phyloP scores from a whole-genome alignment of 1,140 invertebrate genomes.

The Apis dorsata region DNA sequence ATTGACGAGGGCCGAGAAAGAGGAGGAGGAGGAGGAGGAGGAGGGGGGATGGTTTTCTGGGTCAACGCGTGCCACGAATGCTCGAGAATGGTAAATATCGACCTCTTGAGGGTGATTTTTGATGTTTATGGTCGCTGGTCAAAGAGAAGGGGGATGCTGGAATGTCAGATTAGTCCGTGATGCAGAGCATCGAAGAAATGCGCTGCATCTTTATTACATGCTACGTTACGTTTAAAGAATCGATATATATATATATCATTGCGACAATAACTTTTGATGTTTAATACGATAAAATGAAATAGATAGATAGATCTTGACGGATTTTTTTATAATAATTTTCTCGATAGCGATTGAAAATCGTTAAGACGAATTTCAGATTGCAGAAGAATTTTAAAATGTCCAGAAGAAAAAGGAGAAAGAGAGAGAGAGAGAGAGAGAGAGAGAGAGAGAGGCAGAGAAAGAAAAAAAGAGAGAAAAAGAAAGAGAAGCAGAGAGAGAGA shows the following conservation, averaged over 20 bases:
- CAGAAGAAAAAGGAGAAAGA: neutral
- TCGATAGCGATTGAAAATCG: no score
- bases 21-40: no score
- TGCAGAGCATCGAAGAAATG: no score
- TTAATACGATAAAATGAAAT: no score
- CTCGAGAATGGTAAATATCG: neutral
- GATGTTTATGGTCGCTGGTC: neutral
- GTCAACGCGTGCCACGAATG: constrained; percentile 26
- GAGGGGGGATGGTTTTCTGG: neutral
- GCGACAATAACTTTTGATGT: no score
- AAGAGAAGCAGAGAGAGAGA: neutral
- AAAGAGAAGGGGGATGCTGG: neutral
- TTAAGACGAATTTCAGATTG: no score
- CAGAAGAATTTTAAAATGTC: no score
- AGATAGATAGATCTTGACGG: no score
- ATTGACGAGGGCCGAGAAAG: no score
- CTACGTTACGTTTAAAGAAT: neutral
- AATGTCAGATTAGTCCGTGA: neutral
- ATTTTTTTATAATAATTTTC: no score
- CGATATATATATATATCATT: no score
- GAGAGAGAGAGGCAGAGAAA: neutral
- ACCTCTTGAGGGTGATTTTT: neutral
- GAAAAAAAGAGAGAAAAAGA: neutral
- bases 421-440: neutral
- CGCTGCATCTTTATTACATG: neutral